Conservation (phyloP, 2,113 vertebrate species). For the Argyrosomus japonicus region DNA sequence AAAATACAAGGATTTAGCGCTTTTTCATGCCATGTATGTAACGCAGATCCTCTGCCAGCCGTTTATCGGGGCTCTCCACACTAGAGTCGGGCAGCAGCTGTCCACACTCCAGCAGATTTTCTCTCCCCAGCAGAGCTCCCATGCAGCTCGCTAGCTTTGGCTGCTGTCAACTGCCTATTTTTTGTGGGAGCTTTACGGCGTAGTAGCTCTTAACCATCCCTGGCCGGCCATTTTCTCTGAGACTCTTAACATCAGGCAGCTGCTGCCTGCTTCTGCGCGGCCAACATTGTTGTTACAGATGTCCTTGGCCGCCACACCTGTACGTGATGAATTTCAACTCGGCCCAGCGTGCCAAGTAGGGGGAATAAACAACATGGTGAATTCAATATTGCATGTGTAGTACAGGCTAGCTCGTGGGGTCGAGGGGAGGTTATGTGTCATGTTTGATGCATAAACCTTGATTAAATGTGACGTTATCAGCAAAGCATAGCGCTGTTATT, state of each 20-base stretch:
- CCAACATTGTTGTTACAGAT: constrained; percentile 58
- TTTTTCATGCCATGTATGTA: neutral
- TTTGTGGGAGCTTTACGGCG: constrained; percentile 25
- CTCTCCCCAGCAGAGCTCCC: constrained; percentile 44
- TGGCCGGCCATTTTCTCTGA: constrained; percentile 45
- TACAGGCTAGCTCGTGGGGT: constrained; percentile 7
- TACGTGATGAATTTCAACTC: constrained; percentile 35
- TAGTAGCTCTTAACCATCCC: constrained; percentile 40
- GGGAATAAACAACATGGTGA: constrained; percentile 17
- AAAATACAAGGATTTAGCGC: neutral
- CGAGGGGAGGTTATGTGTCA: constrained; percentile 15
- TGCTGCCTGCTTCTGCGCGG: constrained; percentile 35
- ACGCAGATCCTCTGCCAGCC: constrained; percentile 4
- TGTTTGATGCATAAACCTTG: constrained; percentile 30
- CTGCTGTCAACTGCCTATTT: constrained; percentile 26
- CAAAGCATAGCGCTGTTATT: neutral
- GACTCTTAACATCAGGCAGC: constrained; percentile 58
- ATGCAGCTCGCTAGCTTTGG: constrained; percentile 46
- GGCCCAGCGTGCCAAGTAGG: neutral
- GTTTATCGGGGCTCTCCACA: neutral
- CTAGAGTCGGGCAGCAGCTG: constrained; percentile 24
- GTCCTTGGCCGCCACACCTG: constrained; percentile 55
- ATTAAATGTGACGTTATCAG: constrained; percentile 10
- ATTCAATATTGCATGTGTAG: constrained; percentile 12
- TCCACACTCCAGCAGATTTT: constrained; percentile 40